Evolutionary conservation across 1,140 invertebrate species (phyloP), one percentile per base, ranked within the genome.

Genomic region (Whitmania pigra): DNA sequence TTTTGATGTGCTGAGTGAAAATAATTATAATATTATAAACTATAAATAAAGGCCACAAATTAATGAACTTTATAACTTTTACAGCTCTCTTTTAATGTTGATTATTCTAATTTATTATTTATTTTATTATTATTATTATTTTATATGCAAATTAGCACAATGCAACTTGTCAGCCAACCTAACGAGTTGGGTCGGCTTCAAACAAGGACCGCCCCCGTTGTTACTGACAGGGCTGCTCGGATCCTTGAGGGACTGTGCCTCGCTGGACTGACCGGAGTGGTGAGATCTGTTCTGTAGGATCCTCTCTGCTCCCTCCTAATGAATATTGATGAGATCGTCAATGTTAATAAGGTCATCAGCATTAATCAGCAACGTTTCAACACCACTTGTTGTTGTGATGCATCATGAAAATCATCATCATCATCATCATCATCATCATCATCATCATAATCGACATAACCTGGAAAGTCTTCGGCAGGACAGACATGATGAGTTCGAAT

Each of bases 401-500:
- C 2, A n/a, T 63, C 9, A 25, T 6, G 18, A 15, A 1, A 63
- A 25, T 7, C 4, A 22, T 27, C 5, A 22, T 5, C n/a, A n/a
- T n/a, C n/a, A n/a, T n/a, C n/a, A n/a, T n/a, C n/a, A n/a, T n/a
- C n/a, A n/a, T n/a, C n/a, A n/a, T n/a, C n/a, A 63, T 63, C 18
- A 20, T 63, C 22, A 63, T 18, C 11, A 63, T 63, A 18, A 63
- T 18, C 22, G 57, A 25, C 9, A 25, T 70, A 73, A 80, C 81
- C 80, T 88, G 88, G 80, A 89, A 90, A 72, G 88, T 88, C 78
- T 90, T 89, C 22, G 92, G 89, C 72, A 97, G 83, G 72, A 88
- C 88, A 54, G 88, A 87, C 75, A 96, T 83, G 73, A 94, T 85
- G 79, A 89, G 86, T 17, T 92, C 93, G 73, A 91, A 88, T 80